Evolutionary conservation across 2,797 vertebrate genomes (phyloP).

Genomic region (Manis javanica): DNA sequence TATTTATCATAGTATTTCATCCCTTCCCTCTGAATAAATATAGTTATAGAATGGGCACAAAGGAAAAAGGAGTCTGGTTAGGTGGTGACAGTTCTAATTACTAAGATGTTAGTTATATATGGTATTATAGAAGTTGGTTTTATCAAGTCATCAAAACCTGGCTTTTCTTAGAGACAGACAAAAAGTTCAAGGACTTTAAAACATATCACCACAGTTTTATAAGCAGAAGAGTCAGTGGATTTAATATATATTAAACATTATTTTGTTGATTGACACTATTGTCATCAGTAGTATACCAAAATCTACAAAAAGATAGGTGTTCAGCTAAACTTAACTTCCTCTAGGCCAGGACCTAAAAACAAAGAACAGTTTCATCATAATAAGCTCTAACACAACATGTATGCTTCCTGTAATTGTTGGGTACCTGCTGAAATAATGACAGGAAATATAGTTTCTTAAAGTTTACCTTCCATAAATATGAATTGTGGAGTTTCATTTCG

Average conservation of each 20-base stretch:
- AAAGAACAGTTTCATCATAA: not conserved
- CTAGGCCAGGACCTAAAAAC: not conserved
- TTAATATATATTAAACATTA: not conserved
- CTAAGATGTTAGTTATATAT: not conserved
- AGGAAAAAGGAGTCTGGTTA: conserved; percentile 35
- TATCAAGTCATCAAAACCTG: conserved; percentile 4
- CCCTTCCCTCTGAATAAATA: conserved; percentile 61
- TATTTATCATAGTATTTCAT: conserved; percentile 80
- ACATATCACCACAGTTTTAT: not conserved
- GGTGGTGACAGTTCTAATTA: conserved; percentile 43
- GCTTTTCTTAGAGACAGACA: not conserved
- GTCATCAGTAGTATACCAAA: not conserved
- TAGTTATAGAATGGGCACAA: conserved; percentile 61
- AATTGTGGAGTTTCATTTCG: not conserved
- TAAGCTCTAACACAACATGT: not conserved
- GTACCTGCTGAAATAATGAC: not conserved
- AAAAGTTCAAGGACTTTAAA: conserved; percentile 32
- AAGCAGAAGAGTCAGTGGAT: not conserved
- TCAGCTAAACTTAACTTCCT: not conserved
- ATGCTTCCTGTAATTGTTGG: not conserved
- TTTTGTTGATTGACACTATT: not conserved
- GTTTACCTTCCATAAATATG: not conserved
- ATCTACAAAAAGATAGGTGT: not conserved
- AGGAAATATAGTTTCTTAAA: not conserved
- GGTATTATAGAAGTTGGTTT: not conserved